Percentiles rank a stretch among this genome's conserved stretches.
Conservation (phyloP, 2,888 invertebrate genomes). For the Antheraea assamensis region DNA sequence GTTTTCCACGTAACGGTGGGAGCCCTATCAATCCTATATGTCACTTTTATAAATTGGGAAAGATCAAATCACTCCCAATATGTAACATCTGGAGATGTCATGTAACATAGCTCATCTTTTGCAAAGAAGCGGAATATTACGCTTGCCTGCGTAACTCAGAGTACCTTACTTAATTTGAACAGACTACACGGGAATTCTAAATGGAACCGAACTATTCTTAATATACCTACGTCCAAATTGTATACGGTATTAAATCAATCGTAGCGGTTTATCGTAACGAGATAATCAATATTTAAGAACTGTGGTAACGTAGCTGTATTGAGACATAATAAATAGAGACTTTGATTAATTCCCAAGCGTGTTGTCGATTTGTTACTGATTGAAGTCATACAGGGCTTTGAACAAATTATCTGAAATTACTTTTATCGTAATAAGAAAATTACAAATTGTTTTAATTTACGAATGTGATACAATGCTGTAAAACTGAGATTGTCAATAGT, state of each 20-base stretch:
- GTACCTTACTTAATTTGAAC: conserved; percentile 9
- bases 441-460: neutral
- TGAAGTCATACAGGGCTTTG: neutral
- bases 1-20: neutral
- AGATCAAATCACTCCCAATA: conserved; percentile 8
- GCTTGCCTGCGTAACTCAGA: neutral
- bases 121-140: conserved; percentile 8
- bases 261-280: neutral
- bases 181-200: neutral
- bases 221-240: neutral
- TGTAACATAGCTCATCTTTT: neutral
- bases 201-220: neutral
- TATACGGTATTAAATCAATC: neutral
- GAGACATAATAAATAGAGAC: neutral
- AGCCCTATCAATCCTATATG: neutral
- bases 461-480: neutral
- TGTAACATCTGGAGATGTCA: conserved; percentile 12
- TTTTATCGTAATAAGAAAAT: neutral
- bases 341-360: neutral
- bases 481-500: neutral
- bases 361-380: neutral
- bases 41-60: conserved; percentile 7
- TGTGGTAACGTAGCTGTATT: neutral
- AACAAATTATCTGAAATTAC: neutral
- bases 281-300: neutral